Evolutionary conservation across 2,888 invertebrate species (phyloP).

Genomic region (Ctena decussata): DNA sequence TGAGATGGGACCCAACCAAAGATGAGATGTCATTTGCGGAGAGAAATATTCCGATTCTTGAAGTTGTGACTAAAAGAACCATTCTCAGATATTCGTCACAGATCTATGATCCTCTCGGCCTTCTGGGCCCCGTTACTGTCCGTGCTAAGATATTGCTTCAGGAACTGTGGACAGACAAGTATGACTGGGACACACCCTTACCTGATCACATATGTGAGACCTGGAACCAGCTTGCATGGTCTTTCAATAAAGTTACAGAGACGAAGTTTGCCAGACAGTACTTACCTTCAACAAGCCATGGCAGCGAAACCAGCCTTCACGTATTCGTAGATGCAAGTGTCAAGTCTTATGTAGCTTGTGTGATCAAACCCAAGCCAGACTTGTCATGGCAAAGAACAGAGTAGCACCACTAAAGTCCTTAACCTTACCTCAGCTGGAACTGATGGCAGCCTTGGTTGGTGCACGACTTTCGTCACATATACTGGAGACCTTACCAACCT

Average conservation of each 20-base stretch:
- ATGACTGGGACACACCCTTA: too few relatives aligned
- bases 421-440: constrained; percentile 45
- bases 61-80: too few relatives aligned
- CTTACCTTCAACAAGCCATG: not conserved
- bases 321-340: constrained; percentile 9
- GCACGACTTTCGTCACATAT: constrained; percentile 37
- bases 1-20: constrained; percentile 43
- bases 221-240: not conserved
- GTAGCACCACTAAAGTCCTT: constrained; percentile 44
- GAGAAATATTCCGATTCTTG: not conserved
- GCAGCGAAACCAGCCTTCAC: not conserved
- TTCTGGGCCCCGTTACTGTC: too few relatives aligned
- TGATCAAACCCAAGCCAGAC: not conserved
- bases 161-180: too few relatives aligned
- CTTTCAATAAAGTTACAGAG: not conserved
- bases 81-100: too few relatives aligned
- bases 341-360: constrained; percentile 38
- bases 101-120: too few relatives aligned
- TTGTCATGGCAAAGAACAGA: constrained; percentile 42
- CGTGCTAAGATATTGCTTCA: too few relatives aligned
- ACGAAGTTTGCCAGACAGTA: not conserved
- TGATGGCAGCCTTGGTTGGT: constrained; percentile 51
- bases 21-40: constrained; percentile 22
- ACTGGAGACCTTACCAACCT: not conserved
- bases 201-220: not conserved